phyloP scores from a whole-genome alignment of 2,797 vertebrate species.

The Distichodus sexfasciatus region DNA sequence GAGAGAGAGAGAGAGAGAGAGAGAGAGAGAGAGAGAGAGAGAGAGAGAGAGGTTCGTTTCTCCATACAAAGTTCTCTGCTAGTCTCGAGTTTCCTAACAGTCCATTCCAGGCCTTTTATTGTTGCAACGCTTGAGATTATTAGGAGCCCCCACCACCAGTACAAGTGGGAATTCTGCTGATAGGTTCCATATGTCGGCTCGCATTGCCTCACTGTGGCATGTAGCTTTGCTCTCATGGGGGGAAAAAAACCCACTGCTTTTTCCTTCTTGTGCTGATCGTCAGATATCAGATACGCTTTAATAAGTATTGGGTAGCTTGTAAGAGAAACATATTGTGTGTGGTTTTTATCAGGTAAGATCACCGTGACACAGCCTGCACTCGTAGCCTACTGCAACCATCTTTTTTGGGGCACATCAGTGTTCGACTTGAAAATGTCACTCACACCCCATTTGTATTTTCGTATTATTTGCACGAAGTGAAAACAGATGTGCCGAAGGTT shows the following conservation, averaged over 20 bases:
- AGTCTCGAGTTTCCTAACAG: no score
- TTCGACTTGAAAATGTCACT: constrained; percentile 38
- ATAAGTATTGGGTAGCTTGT: constrained; percentile 60
- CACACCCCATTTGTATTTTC: constrained; percentile 41
- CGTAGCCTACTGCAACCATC: constrained; percentile 39
- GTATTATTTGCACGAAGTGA: constrained; percentile 41
- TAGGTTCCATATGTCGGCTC: constrained; percentile 48
- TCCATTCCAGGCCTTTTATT: no score
- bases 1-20: no score
- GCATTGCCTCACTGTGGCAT: constrained; percentile 35
- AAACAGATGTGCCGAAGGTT: constrained; percentile 33
- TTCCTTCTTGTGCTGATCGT: constrained; percentile 60
- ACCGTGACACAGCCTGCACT: constrained; percentile 16
- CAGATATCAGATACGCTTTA: constrained; percentile 57
- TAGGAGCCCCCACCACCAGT: not conserved
- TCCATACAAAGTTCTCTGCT: no score
- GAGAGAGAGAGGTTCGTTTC: no score
- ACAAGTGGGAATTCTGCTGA: constrained; percentile 28
- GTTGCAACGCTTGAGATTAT: constrained; percentile 36
- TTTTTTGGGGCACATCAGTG: constrained; percentile 16
- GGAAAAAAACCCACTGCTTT: no score
- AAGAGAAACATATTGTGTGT: constrained; percentile 68
- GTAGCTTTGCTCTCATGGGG: constrained; percentile 35
- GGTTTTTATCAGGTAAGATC: constrained; percentile 67
- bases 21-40: no score